Base-by-base conservation (phyloP, 2,113 vertebrate species). In the Cochlearius cochlearius region DNA sequence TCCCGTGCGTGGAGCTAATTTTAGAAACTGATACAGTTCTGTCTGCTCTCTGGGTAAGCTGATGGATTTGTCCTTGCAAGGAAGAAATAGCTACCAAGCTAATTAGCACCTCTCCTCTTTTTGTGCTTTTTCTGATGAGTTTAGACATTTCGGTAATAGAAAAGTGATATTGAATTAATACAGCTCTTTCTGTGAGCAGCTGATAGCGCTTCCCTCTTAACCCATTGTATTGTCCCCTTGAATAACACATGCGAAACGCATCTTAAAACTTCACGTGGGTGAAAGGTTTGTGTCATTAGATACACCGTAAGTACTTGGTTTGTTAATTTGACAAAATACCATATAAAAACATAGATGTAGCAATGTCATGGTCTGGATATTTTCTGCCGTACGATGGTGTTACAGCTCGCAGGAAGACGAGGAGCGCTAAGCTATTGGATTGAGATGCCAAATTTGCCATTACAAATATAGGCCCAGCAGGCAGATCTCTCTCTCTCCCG, bases 1-100 rank as follows among this genome's bases (percentile, higher is more conserved):
- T 25, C 29, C 14, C 16, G 17, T 2, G 2, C 1, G 0, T 8
- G 21, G 8, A 53, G 34, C 8, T 39, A 7, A 32, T 32, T 72
- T 34, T 41, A 59, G 20, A 47, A 68, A 23, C 7, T 2, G 13
- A 21, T 58, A 7, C 16, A 32, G 34, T 25, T 27, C 22, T 45
- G 32, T 41, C 45, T 29, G 1, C 4, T 39, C 11, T 9, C n/a
- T 58, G 23, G 20, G 39, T 41, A 41, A 23, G 22, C 0, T 25
- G n/a, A 15, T 47, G 25, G 7, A 7, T 67, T 75, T n/a, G n/a
- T n/a, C 29, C 67, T 66, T 5, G 1, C 47, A 36, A 39, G 45
- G 56, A 60, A 34, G 23, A 43, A 80, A 32, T 2, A 43, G 60
- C 56, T 59, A 25, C 27, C 41, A 14, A 68, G 50, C 32, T 53